phyloP scores from a whole-genome alignment of 2,888 invertebrate genomes.

The Dorcus hopei region DNA sequence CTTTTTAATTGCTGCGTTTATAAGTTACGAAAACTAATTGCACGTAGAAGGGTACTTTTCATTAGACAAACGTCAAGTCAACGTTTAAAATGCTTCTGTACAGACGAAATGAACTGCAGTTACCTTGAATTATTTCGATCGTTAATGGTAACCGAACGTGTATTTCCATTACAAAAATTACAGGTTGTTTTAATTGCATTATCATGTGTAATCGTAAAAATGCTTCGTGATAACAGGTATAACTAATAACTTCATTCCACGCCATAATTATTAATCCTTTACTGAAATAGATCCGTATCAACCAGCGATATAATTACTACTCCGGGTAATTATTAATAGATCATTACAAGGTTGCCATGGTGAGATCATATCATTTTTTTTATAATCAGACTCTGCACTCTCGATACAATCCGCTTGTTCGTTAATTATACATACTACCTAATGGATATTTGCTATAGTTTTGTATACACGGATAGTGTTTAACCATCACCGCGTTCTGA shows the following conservation, averaged over 20 bases:
- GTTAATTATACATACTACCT: no score
- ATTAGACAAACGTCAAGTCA: no score
- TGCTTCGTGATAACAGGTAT: no score
- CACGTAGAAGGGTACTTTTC: no score
- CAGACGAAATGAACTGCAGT: no score
- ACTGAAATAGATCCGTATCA: not conserved
- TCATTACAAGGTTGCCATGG: conserved; percentile 5
- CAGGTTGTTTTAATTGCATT: not conserved
- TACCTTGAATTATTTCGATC: no score
- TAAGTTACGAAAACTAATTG: no score
- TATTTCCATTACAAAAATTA: not conserved
- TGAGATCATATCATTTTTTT: not conserved
- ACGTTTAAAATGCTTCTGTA: no score
- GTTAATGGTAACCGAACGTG: not conserved
- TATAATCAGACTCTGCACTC: not conserved
- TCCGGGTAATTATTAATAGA: conserved; percentile 18
- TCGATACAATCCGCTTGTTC: not conserved
- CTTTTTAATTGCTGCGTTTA: no score
- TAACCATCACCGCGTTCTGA: no score
- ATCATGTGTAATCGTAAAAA: not conserved
- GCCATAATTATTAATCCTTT: not conserved
- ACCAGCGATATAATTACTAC: conserved; percentile 16
- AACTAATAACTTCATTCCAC: not conserved
- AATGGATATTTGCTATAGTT: no score
- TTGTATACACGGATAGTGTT: no score